Evolutionary conservation across 2,797 vertebrate genomes (phyloP).

Genomic region (Sebastes itinus): DNA sequence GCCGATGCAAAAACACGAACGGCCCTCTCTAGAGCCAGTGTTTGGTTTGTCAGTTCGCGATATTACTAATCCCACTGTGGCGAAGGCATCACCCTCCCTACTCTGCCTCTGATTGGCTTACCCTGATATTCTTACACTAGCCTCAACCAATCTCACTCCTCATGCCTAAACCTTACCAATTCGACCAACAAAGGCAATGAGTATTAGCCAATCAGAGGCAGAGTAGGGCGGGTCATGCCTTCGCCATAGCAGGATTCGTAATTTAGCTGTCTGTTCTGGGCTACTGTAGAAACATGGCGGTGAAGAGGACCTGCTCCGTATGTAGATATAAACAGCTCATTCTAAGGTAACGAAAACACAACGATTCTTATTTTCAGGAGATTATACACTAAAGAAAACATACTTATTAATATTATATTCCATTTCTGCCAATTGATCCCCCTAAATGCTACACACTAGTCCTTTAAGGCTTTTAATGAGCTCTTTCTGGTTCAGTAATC

Average conservation of each 20-base stretch:
- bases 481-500: slow-evolving; percentile 10
- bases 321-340: too few species aligned
- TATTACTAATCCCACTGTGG: not conserved
- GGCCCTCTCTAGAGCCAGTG: not conserved
- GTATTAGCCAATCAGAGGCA: too few species aligned
- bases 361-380: not conserved
- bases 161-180: not conserved
- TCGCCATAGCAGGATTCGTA: not conserved
- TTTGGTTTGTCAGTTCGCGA: not conserved
- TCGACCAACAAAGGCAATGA: not conserved
- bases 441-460: not conserved
- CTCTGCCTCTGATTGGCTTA: not conserved
- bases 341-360: not conserved
- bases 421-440: not conserved
- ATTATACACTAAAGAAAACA: not conserved
- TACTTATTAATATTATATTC: not conserved
- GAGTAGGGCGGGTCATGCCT: not conserved
- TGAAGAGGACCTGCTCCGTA: too few species aligned
- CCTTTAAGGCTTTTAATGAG: slow-evolving; percentile 1
- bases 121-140: not conserved
- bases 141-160: not conserved
- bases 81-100: not conserved
- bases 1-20: too few species aligned
- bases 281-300: not conserved
- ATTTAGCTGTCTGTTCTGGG: not conserved